Evolutionary conservation across 1,140 invertebrate genomes (phyloP).

Genomic region (Hycleus phaleratus): DNA sequence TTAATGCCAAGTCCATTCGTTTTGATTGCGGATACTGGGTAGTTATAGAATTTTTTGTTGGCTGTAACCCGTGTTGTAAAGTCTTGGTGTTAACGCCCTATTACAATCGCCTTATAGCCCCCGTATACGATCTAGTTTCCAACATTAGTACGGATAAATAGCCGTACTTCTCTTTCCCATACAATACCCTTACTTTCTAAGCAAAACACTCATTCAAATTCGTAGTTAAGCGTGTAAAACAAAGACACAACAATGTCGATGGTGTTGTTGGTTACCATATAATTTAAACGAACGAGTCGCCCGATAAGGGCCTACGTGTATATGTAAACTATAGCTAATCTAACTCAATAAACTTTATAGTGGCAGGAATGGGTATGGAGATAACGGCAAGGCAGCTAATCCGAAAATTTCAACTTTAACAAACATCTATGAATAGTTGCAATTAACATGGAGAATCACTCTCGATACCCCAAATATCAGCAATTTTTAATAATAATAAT

Average conservation of each 20-base stretch:
- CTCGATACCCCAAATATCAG: conserved; percentile 3
- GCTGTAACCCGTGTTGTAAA: not conserved
- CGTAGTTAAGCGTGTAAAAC: conserved; percentile 21
- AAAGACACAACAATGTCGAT: conserved; percentile 26
- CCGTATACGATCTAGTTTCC: too few relatives aligned
- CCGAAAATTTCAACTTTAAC: conserved; percentile 28
- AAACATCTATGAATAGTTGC: conserved; percentile 23
- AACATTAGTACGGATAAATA: too few relatives aligned
- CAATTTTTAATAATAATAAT: not conserved
- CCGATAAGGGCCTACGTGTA: conserved; percentile 40
- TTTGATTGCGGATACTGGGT: too few relatives aligned
- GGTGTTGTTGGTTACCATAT: conserved; percentile 23
- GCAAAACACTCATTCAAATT: conserved; percentile 21
- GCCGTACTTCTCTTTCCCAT: not conserved
- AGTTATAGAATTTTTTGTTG: too few relatives aligned
- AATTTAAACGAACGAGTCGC: conserved; percentile 35
- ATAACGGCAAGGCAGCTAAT: conserved; percentile 41
- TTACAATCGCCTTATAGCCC: conserved; percentile 21
- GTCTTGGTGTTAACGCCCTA: conserved; percentile 11
- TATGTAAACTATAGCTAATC: conserved; percentile 41
- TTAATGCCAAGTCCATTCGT: too few relatives aligned
- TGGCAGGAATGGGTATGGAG: conserved; percentile 41
- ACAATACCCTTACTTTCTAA: conserved; percentile 20
- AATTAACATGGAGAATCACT: not conserved
- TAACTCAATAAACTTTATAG: conserved; percentile 44